A percentile compares a stretch with the other conserved stretches of the same genome.
These are phyloP conservation scores for Catharus minimus DNA, from an alignment of 2,113 vertebrate species.

Conservation along the genomic window DNA sequence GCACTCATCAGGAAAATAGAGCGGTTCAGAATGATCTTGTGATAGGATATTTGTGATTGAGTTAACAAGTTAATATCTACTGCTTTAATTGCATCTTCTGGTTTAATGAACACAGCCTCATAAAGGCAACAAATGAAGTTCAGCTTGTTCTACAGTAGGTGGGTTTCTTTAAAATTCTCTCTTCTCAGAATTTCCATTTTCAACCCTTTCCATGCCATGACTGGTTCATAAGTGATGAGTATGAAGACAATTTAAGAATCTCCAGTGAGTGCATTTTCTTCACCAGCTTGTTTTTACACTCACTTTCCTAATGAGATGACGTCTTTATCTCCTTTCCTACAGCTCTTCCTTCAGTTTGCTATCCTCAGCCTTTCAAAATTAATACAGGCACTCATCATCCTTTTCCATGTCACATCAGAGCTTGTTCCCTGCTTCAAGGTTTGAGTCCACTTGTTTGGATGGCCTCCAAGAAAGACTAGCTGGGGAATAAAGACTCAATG, in stretches of 20 bases:
- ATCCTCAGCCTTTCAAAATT: not conserved
- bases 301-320: not conserved
- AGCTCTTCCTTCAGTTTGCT: not conserved
- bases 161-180: not conserved
- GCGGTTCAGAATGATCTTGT: not conserved
- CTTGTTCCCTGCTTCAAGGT: not conserved
- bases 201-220: not conserved
- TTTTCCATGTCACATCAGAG: not conserved
- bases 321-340: not conserved
- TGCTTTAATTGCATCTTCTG: not conserved
- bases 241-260: not conserved
- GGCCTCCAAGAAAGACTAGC: not conserved
- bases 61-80: not conserved
- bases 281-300: not conserved
- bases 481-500: not conserved
- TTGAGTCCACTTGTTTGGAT: not conserved
- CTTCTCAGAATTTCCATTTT: not conserved
- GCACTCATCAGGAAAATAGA: not conserved
- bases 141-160: not conserved
- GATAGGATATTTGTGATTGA: not conserved
- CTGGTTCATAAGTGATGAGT: not conserved
- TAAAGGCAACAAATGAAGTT: not conserved
- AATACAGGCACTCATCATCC: not conserved
- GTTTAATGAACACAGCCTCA: not conserved
- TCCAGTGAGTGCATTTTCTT: not conserved